phyloP scores from a whole-genome alignment of 2,888 invertebrate species.

The Pseudeuparius sepicola region DNA sequence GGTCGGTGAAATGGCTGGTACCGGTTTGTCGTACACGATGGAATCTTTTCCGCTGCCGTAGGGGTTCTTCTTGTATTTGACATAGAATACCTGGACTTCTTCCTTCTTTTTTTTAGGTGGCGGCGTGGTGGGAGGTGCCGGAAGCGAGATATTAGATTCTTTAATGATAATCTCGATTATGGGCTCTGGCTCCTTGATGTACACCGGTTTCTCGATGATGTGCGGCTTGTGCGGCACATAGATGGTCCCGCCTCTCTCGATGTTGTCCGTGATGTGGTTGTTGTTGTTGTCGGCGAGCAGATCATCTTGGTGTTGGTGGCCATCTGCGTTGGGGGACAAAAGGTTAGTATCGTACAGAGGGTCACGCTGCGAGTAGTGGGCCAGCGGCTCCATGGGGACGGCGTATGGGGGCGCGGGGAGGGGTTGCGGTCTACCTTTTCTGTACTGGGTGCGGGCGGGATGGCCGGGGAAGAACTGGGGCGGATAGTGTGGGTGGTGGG shows the following conservation, averaged over 20 bases:
- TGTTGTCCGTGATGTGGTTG: slow-evolving; percentile 40
- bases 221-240: slow-evolving; percentile 34
- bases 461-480: slow-evolving; percentile 34
- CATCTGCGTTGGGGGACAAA: slow-evolving; percentile 34
- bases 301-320: slow-evolving; percentile 16
- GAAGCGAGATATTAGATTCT: slow-evolving; percentile 74
- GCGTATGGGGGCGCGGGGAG: slow-evolving; percentile 59
- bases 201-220: slow-evolving; percentile 36
- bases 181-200: slow-evolving; percentile 71
- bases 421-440: slow-evolving; percentile 36
- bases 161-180: slow-evolving; percentile 89
- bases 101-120: slow-evolving; percentile 58
- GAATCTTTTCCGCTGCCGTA: slow-evolving; percentile 58
- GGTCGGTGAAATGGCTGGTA: slow-evolving; percentile 66
- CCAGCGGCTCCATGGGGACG: slow-evolving; percentile 70
- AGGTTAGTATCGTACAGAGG: slow-evolving; percentile 56
- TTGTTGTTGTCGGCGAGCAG: slow-evolving; percentile 31
- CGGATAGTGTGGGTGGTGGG: slow-evolving; percentile 31
- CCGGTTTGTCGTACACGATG: slow-evolving; percentile 68
- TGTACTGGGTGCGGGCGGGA: slow-evolving; percentile 31
- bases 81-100: slow-evolving; percentile 83
- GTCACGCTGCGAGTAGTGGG: slow-evolving; percentile 70
- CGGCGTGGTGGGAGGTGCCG: slow-evolving; percentile 47
- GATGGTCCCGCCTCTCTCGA: slow-evolving; percentile 31
- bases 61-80: slow-evolving; percentile 80